Percentiles rank a stretch among this genome's conserved stretches.
These are phyloP conservation scores for Meteorus sp. DNA, from an alignment of 1,140 invertebrate genomes.

Conservation along the genomic window DNA sequence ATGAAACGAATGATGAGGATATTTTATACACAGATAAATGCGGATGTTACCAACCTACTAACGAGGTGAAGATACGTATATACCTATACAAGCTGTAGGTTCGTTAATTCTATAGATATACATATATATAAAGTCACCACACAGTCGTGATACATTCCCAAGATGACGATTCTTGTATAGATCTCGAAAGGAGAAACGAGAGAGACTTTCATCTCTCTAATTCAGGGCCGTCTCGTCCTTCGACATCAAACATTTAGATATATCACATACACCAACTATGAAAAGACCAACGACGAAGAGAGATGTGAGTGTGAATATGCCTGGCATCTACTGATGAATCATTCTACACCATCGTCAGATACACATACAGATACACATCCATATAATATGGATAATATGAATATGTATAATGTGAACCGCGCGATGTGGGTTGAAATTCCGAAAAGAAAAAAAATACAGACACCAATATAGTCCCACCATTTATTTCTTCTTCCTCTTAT, in stretches of 20 bases:
- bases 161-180: conserved; percentile 23
- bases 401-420: no score
- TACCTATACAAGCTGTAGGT: conserved; percentile 11
- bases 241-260: background rate
- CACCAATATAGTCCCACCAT: no score
- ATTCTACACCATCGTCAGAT: conserved; percentile 16
- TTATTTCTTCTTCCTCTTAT: no score
- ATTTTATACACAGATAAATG: background rate
- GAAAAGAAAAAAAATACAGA: no score
- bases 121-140: background rate
- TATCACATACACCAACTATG: background rate
- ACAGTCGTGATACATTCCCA: conserved; percentile 22
- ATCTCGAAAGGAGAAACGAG: conserved; percentile 11
- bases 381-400: no score
- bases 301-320: conserved; percentile 26
- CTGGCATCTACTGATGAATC: conserved; percentile 30
- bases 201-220: conserved; percentile 10
- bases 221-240: conserved; percentile 16
- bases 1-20: background rate
- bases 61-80: conserved; percentile 11
- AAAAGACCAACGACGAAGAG: background rate
- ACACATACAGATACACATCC: background rate
- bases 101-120: conserved; percentile 27
- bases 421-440: conserved; percentile 10
- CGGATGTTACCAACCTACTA: conserved; percentile 15